Evolutionary conservation across 2,888 invertebrate species (phyloP).

Genomic region (Eristalis intricaria): DNA sequence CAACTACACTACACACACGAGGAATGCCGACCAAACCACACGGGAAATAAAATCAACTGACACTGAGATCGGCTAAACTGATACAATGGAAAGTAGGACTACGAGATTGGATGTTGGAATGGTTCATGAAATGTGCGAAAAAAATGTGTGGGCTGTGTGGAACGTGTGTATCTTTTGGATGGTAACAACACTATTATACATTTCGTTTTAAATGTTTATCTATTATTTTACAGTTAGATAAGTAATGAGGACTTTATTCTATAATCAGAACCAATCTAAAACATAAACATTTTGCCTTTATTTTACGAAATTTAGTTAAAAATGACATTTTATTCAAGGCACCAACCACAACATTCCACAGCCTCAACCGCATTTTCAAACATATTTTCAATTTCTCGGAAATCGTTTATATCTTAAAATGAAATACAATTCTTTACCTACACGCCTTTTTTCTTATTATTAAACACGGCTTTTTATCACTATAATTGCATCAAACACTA

Average conservation of each 20-base stretch:
- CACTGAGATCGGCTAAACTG: constrained; percentile 60
- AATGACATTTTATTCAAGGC: too few species aligned
- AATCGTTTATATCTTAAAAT: too few species aligned
- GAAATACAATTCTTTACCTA: too few species aligned
- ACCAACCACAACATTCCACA: too few species aligned
- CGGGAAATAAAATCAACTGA: constrained; percentile 67
- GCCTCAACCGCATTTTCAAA: too few species aligned
- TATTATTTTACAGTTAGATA: not conserved
- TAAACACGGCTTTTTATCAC: too few species aligned
- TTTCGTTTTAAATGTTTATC: not conserved
- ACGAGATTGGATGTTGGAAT: constrained; percentile 41
- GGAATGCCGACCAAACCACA: constrained; percentile 59
- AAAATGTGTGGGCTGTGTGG: constrained; percentile 16
- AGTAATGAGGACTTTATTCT: not conserved
- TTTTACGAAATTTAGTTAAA: too few species aligned
- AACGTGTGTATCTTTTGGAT: constrained; percentile 3
- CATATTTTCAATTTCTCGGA: too few species aligned
- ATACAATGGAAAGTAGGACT: constrained; percentile 57
- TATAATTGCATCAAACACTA: too few species aligned
- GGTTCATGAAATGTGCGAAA: constrained; percentile 6
- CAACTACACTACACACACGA: constrained; percentile 21
- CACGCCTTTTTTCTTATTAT: too few species aligned
- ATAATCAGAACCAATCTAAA: too few species aligned
- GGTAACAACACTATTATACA: not conserved
- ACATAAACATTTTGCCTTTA: too few species aligned